Base-by-base conservation (phyloP, 2,797 vertebrate species). In the Dromococcyx pavoninus region DNA sequence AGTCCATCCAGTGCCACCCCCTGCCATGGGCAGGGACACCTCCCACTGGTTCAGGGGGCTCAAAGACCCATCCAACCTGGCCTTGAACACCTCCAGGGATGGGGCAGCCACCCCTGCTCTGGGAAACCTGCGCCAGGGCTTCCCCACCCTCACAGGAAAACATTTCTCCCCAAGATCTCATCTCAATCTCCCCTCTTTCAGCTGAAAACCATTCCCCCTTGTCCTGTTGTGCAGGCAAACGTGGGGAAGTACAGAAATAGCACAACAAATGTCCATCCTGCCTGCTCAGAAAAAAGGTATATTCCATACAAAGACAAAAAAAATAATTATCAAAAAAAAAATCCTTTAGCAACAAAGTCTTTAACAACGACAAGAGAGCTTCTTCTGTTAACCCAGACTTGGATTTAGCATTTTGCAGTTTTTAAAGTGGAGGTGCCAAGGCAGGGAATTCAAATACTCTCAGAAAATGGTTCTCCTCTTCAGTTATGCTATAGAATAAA, bases 261-360 rank as follows among this genome's bases (percentile, higher is more conserved):
- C 25, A 18, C 9, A 30, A 13, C 0, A 2, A 65, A 37, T 6
- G 10, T 10, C 18, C 58, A 25, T 12, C 56, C 37, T 17, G 25
- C 9, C 33, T 23, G 89, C 53, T 61, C 39, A 43, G 17, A 76
- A 43, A 1, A 61, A 90, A 54, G 15, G 24, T 27, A 2, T 7
- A 4, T 54, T 37, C 73, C 41, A 28, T 27, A 35, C 25, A 13
- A 50, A 21, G 48, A 60, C 35, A 17, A 62, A 37, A 27, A 39
- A 75, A 69, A 56, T 19, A n/a, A n/a, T 28, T 28, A 8, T 15
- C 35, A 65, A 9, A 50, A 64, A 89, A 9, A 50, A 64, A 86
- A 67, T 15, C 27, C 17, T 62, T 62, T 1, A 39, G 62, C 67
- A 88, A 4, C 10, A 54, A 46, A 78, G 32, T 22, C 25, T 64